These are phyloP conservation scores for Caenorhabditis sp. DNA, from an alignment of 2,888 invertebrate species.

Conservation along the genomic window DNA sequence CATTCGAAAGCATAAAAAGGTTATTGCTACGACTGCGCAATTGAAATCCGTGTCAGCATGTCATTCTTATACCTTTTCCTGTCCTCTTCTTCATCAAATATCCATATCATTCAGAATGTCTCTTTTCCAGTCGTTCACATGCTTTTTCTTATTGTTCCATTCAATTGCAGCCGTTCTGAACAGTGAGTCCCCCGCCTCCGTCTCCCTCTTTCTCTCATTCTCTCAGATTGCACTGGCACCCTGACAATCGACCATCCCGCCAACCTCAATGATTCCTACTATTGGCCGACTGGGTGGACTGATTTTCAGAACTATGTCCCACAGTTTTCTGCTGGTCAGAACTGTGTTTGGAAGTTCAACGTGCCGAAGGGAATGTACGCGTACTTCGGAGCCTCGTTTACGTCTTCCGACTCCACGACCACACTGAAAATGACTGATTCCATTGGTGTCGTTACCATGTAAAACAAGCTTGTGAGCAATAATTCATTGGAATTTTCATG, in stretches of 20 bases:
- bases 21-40: too few species aligned
- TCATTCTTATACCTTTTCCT: background rate
- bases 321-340: background rate
- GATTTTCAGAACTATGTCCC: background rate
- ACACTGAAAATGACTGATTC: conserved; percentile 1
- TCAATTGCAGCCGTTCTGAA: background rate
- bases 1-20: too few species aligned
- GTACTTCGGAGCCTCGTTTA: conserved; percentile 5
- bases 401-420: background rate
- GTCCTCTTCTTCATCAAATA: background rate
- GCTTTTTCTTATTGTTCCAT: too few species aligned
- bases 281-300: conserved; percentile 5
- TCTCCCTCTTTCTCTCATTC: background rate
- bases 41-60: too few species aligned
- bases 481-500: background rate
- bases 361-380: conserved; percentile 11
- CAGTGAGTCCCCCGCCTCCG: background rate
- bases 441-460: background rate
- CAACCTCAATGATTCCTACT: conserved; percentile 2
- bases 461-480: background rate
- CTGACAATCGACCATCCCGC: background rate
- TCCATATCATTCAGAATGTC: background rate
- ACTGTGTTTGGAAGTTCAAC: conserved; percentile 7
- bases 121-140: too few species aligned
- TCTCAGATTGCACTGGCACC: background rate